phyloP scores from a whole-genome alignment of 2,113 vertebrate species.

The Pangasianodon gigas region DNA sequence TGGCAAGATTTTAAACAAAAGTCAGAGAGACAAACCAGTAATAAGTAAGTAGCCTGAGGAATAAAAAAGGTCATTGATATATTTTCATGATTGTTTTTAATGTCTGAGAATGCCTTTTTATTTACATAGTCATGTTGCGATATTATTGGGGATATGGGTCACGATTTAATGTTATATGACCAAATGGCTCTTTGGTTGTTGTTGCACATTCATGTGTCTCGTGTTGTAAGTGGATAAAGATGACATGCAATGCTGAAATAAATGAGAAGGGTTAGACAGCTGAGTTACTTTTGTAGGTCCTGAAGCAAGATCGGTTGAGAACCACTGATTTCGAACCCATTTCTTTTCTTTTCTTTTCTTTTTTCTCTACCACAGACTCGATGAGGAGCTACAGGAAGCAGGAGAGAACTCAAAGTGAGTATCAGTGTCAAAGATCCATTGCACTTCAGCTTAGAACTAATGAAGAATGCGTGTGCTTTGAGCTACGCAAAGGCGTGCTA shows the following conservation, averaged over 20 bases:
- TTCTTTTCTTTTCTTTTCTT: slow-evolving; percentile 49
- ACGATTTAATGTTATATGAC: neutral
- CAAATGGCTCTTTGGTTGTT: neutral
- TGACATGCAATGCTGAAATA: neutral
- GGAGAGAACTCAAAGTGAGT: slow-evolving; percentile 87
- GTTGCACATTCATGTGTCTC: neutral
- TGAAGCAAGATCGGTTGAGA: neutral
- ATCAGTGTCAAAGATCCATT: neutral
- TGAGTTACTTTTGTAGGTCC: neutral
- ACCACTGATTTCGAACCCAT: neutral
- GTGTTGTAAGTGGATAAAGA: neutral
- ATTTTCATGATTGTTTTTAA: neutral
- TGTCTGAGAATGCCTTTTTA: neutral
- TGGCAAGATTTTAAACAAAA: neutral
- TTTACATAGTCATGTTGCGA: neutral
- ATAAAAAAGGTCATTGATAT: no score
- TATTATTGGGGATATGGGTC: neutral
- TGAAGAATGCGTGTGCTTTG: neutral
- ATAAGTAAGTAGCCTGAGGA: neutral
- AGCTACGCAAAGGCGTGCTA: neutral
- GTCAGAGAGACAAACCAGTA: neutral
- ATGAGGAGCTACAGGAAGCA: slow-evolving; percentile 91
- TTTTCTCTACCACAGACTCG: slow-evolving; percentile 76
- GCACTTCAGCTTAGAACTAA: neutral
- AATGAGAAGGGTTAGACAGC: neutral